Conservation (phyloP, 2,797 vertebrate genomes). For the Euphonia xanthogaster region DNA sequence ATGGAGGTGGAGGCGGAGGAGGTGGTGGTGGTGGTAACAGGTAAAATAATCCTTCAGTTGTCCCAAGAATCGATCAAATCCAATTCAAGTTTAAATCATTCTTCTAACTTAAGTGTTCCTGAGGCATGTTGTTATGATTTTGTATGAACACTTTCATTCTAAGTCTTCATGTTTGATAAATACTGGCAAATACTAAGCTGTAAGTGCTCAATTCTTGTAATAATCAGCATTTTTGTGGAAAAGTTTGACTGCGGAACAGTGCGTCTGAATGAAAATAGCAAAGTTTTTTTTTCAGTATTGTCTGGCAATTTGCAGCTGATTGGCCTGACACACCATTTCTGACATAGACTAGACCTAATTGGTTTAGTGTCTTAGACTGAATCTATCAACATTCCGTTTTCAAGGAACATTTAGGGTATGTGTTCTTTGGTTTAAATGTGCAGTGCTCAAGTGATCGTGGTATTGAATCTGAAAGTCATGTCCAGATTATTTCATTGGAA, state of each 20-base stretch:
- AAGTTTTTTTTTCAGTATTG: neutral
- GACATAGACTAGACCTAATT: slow-evolving; percentile 36
- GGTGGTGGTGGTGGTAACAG: slow-evolving; percentile 81
- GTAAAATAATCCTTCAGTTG: slow-evolving; percentile 79
- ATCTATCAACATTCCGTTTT: slow-evolving; percentile 59
- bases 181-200: slow-evolving; percentile 28
- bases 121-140: slow-evolving; percentile 69
- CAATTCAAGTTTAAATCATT: slow-evolving; percentile 51
- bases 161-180: slow-evolving; percentile 10
- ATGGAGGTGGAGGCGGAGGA: slow-evolving; percentile 78
- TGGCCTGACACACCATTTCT: slow-evolving; percentile 25
- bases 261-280: slow-evolving; percentile 7
- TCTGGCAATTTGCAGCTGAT: slow-evolving; percentile 26
- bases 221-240: slow-evolving; percentile 8
- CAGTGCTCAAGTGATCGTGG: slow-evolving; percentile 24
- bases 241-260: neutral
- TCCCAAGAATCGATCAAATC: slow-evolving; percentile 61
- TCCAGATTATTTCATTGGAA: slow-evolving; percentile 71
- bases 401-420: slow-evolving; percentile 73
- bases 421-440: slow-evolving; percentile 63
- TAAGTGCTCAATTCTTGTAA: neutral
- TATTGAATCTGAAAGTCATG: slow-evolving; percentile 63
- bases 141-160: neutral
- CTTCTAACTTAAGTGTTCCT: slow-evolving; percentile 73
- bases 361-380: slow-evolving; percentile 33